Evolutionary conservation across 2,888 invertebrate species (phyloP), one percentile per base, ranked within the genome.

Genomic region (Eupithecia abbreviata): DNA sequence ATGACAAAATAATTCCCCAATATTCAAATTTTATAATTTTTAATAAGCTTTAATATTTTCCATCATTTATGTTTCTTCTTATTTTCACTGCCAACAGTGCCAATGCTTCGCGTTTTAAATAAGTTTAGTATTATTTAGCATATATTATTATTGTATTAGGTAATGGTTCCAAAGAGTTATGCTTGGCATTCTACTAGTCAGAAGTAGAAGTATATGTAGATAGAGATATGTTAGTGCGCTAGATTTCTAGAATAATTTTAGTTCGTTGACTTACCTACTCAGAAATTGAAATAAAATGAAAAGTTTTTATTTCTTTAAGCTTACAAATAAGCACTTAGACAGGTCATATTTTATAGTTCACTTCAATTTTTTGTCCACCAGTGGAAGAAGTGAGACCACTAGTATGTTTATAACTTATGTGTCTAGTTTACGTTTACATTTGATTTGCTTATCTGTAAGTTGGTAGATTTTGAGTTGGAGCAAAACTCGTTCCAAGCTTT

Each of bases 131-230:
- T 30, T 30, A 62, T 10, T 62, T 7, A 30, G 30, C 30, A 62
- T 62, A 62, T 62, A 6, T 55, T 30, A 0, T 58, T 58, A 58
- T 55, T 58, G 10, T 62, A 30, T 30, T 12, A 62, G 62, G 30
- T 62, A 18, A 30, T 18, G 2, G 7, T 76, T 71, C 76, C 75
- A 77, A 77, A 77, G 76, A 77, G 51, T 77, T 45, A 68, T 79
- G 74, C 73, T 72, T 76, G 68, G 77, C 71, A 81, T 76, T 78
- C 77, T 78, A 74, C 76, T 73, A 81, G 75, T 77, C 76, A 77
- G 71, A 75, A 77, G 79, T 77, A 77, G 76, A 79, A 78, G 74
- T 74, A 74, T 74, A n/a, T n/a, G n/a, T n/a, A 74, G 51, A 69
- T 68, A 58, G 4, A 45, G 42, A 43, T 67, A 43, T 42, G 41